Percentiles rank a stretch among this genome's conserved stretches.
Conservation (phyloP, 2,113 vertebrate genomes). For the Lophura nycthemera region DNA sequence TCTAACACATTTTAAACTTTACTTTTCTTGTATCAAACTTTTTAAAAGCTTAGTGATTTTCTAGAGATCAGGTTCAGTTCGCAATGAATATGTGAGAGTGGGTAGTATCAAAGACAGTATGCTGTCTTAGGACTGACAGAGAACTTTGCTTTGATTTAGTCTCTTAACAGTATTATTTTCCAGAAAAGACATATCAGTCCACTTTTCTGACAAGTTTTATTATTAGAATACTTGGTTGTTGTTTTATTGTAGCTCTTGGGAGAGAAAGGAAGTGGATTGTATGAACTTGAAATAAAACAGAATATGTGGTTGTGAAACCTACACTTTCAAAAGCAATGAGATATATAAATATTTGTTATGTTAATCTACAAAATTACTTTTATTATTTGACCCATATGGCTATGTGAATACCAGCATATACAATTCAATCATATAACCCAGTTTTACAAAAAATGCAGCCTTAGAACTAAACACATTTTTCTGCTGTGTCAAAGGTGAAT, state of each 20-base stretch:
- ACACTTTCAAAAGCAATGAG: slow-evolving; percentile 54
- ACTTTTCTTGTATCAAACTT: not conserved
- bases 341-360: slow-evolving; percentile 52
- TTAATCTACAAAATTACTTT: slow-evolving; percentile 47
- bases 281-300: slow-evolving; percentile 39
- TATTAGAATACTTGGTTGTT: slow-evolving; percentile 32
- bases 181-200: slow-evolving; percentile 16
- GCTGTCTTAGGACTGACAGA: not conserved
- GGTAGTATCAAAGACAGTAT: slow-evolving; percentile 14
- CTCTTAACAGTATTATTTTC: slow-evolving; percentile 32
- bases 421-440: slow-evolving; percentile 7
- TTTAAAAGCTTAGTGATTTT: not conserved
- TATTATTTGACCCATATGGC: slow-evolving; percentile 64
- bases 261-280: not conserved
- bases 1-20: not conserved
- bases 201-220: slow-evolving; percentile 33
- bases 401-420: slow-evolving; percentile 24
- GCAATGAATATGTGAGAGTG: not conserved
- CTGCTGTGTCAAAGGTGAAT: slow-evolving; percentile 62
- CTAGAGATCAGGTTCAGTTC: not conserved
- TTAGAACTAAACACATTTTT: slow-evolving; percentile 64
- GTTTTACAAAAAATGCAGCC: slow-evolving; percentile 40
- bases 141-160: slow-evolving; percentile 25
- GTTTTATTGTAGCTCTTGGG: slow-evolving; percentile 7
- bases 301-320: slow-evolving; percentile 25